These are phyloP conservation scores for Aphelocoma californica DNA, from an alignment of 2,797 vertebrate genomes.

Conservation along the genomic window DNA sequence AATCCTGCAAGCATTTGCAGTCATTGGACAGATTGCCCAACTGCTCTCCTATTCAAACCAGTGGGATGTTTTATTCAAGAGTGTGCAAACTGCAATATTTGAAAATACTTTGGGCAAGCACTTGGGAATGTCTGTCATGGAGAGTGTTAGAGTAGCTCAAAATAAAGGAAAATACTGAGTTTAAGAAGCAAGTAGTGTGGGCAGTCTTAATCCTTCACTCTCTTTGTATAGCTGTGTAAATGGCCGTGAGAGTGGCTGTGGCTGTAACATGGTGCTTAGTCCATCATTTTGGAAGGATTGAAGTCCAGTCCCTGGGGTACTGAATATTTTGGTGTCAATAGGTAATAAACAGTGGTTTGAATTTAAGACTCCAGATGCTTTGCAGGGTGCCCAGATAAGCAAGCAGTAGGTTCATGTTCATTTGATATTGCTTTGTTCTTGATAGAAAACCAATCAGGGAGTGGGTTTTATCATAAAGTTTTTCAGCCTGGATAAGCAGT, in stretches of 20 bases:
- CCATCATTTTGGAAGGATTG: not conserved
- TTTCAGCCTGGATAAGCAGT: not conserved
- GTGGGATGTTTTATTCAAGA: not conserved
- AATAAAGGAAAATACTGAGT: not conserved
- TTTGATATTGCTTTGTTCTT: not conserved
- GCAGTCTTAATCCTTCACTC: not conserved
- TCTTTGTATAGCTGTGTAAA: not conserved
- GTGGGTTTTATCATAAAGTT: not conserved
- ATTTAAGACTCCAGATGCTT: not conserved
- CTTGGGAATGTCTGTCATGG: not conserved
- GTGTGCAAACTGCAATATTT: not conserved
- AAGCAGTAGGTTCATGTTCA: not conserved
- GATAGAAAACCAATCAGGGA: not conserved
- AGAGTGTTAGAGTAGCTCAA: not conserved
- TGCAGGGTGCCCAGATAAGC: not conserved
- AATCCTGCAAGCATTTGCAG: not conserved
- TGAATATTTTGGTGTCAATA: not conserved
- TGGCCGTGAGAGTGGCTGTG: fast-evolving
- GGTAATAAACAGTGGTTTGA: not conserved
- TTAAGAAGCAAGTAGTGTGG: not conserved
- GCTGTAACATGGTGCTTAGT: not conserved
- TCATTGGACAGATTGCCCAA: not conserved
- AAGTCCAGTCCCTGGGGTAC: not conserved
- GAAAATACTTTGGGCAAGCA: not conserved
- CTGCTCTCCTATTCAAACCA: not conserved